phyloP scores from a whole-genome alignment of 2,888 invertebrate genomes.

The Drosophila multiciliata region DNA sequence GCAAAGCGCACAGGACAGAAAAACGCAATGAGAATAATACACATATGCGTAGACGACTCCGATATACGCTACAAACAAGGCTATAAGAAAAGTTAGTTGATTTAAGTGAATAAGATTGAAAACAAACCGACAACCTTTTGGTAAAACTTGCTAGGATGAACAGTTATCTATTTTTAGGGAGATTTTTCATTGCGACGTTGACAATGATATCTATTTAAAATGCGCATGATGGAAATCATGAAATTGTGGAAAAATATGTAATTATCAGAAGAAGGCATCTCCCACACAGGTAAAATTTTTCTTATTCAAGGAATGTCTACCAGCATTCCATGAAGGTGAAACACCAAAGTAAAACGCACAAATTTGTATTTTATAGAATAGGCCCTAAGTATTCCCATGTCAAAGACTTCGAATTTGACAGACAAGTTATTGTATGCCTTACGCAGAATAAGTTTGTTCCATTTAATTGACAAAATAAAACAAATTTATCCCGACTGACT shows the following conservation, averaged over 20 bases:
- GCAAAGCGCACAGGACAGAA: constrained; percentile 48
- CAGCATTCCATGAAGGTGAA: background rate
- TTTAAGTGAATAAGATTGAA: background rate
- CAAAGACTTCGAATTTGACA: background rate
- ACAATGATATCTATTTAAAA: background rate
- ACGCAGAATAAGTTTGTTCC: background rate
- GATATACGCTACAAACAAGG: constrained; percentile 14
- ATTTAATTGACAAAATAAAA: background rate
- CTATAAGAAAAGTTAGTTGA: background rate
- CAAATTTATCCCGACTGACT: background rate
- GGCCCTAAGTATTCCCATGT: background rate
- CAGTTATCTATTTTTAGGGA: background rate
- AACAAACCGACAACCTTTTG: background rate
- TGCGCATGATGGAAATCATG: no score
- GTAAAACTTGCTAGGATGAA: background rate
- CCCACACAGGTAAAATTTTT: background rate
- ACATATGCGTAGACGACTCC: constrained; percentile 11
- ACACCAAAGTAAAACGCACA: background rate
- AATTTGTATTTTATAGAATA: background rate
- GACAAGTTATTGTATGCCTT: background rate
- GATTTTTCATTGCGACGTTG: background rate
- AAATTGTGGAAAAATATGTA: background rate
- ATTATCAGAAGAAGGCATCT: background rate
- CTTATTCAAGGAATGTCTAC: background rate
- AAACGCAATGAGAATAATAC: constrained; percentile 2